Conservation (phyloP, 2,888 invertebrate genomes). For the Drosophila bunnanda region DNA sequence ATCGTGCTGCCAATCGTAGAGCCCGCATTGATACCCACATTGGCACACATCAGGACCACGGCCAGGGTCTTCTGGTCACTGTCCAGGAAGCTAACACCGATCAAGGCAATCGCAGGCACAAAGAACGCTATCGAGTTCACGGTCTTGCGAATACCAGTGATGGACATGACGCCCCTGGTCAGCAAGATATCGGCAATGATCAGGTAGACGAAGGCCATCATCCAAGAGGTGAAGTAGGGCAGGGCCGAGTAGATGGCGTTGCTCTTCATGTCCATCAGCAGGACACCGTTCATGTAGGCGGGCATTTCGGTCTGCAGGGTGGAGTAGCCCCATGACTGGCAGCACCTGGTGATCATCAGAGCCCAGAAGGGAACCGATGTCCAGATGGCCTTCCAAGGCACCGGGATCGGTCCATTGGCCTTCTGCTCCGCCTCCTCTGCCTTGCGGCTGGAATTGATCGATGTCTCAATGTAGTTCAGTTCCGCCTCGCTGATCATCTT, state of each 20-base stretch:
- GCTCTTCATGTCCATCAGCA: conserved; percentile 87
- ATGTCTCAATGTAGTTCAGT: conserved; percentile 86
- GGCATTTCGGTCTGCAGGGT: conserved; percentile 90
- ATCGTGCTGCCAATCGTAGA: conserved; percentile 87
- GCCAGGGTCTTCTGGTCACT: conserved; percentile 81
- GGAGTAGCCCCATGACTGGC: conserved; percentile 90
- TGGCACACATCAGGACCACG: conserved; percentile 86
- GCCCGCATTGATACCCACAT: conserved; percentile 87
- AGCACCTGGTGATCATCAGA: conserved; percentile 86
- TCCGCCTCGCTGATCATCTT: conserved; percentile 86
- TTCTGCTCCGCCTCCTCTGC: conserved; percentile 17
- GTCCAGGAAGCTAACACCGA: conserved; percentile 85
- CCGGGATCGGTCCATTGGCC: conserved; percentile 77
- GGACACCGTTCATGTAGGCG: conserved; percentile 88
- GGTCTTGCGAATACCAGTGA: conserved; percentile 76
- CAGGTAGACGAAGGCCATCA: conserved; percentile 85
- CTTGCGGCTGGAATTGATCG: conserved; percentile 68
- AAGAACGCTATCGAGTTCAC: conserved; percentile 83
- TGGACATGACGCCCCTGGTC: conserved; percentile 82
- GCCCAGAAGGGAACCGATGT: conserved; percentile 88
- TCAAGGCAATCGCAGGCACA: conserved; percentile 86
- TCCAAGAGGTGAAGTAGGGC: conserved; percentile 86
- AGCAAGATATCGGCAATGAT: conserved; percentile 85
- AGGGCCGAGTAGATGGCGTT: conserved; percentile 86
- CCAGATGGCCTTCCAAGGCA: conserved; percentile 88